These are phyloP conservation scores for Linepithema humile DNA, from an alignment of 1,140 invertebrate genomes.

Conservation along the genomic window DNA sequence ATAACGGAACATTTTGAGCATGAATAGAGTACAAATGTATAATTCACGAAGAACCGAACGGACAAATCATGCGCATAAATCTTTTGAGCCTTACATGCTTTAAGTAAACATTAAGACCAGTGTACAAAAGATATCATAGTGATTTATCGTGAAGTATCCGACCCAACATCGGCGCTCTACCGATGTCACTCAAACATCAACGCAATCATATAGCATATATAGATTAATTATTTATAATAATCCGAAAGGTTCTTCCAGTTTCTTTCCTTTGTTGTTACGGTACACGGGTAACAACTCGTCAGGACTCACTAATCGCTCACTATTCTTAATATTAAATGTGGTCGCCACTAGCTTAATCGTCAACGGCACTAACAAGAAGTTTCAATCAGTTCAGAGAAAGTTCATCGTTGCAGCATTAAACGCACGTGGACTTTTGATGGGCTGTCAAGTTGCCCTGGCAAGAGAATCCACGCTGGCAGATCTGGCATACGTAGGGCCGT, in stretches of 20 bases:
- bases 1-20: constrained; percentile 44
- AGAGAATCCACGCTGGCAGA: constrained; percentile 83
- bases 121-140: constrained; percentile 43
- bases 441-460: constrained; percentile 84
- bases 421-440: constrained; percentile 82
- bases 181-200: not conserved
- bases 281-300: constrained; percentile 21
- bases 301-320: not conserved
- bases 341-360: not conserved
- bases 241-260: constrained; percentile 5
- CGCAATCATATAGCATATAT: constrained; percentile 1
- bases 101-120: constrained; percentile 28
- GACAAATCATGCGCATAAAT: not conserved
- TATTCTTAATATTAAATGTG: constrained; percentile 10
- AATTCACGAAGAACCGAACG: constrained; percentile 15
- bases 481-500: constrained; percentile 83
- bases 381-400: not conserved
- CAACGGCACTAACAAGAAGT: not conserved
- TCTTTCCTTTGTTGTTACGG: not conserved
- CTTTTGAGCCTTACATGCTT: not conserved
- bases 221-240: constrained; percentile 36
- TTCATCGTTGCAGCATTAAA: constrained; percentile 68
- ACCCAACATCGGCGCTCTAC: not conserved
- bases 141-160: constrained; percentile 21
- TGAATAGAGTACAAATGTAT: constrained; percentile 1